Evolutionary conservation across 2,888 invertebrate species (phyloP).

Genomic region (Drosophila robusta): DNA sequence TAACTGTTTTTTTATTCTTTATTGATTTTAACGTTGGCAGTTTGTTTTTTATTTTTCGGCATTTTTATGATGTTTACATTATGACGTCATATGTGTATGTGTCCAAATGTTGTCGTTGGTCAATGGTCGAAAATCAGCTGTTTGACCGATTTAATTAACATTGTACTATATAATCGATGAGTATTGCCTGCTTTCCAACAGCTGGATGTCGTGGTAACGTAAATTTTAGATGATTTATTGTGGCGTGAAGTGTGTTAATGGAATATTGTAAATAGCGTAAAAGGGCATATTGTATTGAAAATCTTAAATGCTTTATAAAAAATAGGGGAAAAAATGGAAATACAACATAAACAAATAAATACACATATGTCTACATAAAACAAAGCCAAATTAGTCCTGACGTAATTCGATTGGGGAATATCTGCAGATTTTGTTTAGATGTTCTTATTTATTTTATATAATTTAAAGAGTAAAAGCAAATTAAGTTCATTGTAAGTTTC

Average conservation of each 20-base stretch:
- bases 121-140: slow-evolving; percentile 70
- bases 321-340: too few species aligned
- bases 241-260: not conserved
- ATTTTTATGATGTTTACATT: slow-evolving; percentile 79
- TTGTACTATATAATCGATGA: slow-evolving; percentile 57
- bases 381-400: too few species aligned
- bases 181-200: slow-evolving; percentile 8
- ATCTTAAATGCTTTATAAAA: too few species aligned
- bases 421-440: too few species aligned
- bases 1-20: slow-evolving; percentile 49
- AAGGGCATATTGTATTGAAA: not conserved
- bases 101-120: slow-evolving; percentile 47
- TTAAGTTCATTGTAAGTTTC: not conserved
- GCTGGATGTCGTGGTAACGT: not conserved
- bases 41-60: slow-evolving; percentile 48
- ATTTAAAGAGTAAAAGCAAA: not conserved
- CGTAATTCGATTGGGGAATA: too few species aligned
- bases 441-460: not conserved
- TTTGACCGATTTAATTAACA: slow-evolving; percentile 63
- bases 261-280: not conserved
- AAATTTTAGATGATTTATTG: slow-evolving; percentile 16
- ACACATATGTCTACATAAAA: too few species aligned
- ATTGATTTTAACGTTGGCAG: slow-evolving; percentile 8
- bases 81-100: slow-evolving; percentile 69
- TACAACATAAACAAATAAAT: too few species aligned